Conservation (phyloP, 2,888 invertebrate species). For the Ptycholaimellus sp. region DNA sequence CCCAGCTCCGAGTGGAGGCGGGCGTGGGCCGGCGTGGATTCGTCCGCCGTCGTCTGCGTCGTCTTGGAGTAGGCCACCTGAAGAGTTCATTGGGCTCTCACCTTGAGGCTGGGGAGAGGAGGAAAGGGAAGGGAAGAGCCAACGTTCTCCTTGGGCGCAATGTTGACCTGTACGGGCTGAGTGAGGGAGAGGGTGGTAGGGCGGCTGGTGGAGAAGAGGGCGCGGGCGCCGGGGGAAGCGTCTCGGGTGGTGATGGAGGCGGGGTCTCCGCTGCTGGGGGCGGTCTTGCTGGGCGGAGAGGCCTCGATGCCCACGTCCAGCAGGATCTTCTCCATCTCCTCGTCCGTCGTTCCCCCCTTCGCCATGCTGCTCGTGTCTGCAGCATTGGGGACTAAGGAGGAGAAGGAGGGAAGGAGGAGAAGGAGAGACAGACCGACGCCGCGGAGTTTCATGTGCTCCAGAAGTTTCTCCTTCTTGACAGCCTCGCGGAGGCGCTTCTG, state of each 20-base stretch:
- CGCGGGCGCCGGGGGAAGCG: neutral
- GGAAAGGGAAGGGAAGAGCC: neutral
- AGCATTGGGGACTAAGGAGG: neutral
- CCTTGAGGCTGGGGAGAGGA: neutral
- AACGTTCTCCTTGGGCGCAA: conserved; percentile 4
- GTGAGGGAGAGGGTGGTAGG: neutral
- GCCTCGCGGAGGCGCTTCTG: conserved; percentile 8
- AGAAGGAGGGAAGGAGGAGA: too few species aligned
- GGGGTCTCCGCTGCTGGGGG: too few species aligned
- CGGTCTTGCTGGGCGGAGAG: too few species aligned
- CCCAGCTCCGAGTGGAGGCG: too few species aligned
- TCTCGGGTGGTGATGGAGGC: too few species aligned
- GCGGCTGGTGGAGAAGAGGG: neutral
- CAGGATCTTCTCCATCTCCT: neutral
- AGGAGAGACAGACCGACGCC: too few species aligned
- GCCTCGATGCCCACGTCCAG: neutral
- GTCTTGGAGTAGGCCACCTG: conserved; percentile 20
- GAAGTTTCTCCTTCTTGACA: conserved; percentile 5
- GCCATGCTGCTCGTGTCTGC: neutral
- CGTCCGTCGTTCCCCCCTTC: conserved; percentile 5
- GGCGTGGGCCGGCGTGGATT: conserved; percentile 13
- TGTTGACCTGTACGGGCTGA: conserved; percentile 4
- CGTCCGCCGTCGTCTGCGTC: conserved; percentile 23
- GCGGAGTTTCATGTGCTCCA: conserved; percentile 1
- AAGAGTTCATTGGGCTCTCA: conserved; percentile 1